A percentile compares a stretch with the other conserved stretches of the same genome.
Evolutionary conservation across 2,888 invertebrate species (phyloP).

Genomic region (Oscheius sp.): DNA sequence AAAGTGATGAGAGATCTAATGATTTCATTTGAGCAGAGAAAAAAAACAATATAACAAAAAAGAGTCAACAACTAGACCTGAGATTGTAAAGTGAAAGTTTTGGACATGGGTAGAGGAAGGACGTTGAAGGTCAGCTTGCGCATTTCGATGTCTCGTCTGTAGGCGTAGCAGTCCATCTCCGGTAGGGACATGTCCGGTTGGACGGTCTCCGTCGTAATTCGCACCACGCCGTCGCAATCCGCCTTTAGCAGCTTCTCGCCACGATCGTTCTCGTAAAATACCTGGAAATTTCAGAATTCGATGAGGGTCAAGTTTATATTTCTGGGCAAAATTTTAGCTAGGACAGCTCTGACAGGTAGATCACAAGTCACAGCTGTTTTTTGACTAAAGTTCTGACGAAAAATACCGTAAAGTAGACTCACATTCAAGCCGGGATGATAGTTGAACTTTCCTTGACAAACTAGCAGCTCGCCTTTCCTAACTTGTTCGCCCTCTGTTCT

Average conservation of each 20-base stretch:
- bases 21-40: neutral
- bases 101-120: conserved; percentile 49
- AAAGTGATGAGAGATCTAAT: neutral
- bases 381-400: neutral
- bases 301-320: too few relatives aligned
- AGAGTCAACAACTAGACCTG: conserved; percentile 40
- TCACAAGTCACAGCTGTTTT: too few relatives aligned
- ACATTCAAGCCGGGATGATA: conserved; percentile 73
- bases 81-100: conserved; percentile 44
- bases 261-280: conserved; percentile 56
- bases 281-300: conserved; percentile 34
- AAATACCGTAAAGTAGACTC: conserved; percentile 40
- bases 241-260: conserved; percentile 64
- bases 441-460: conserved; percentile 69
- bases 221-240: conserved; percentile 70
- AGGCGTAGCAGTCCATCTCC: conserved; percentile 54
- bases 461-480: conserved; percentile 67
- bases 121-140: conserved; percentile 60
- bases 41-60: conserved; percentile 29
- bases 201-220: conserved; percentile 67
- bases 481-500: conserved; percentile 61
- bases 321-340: too few relatives aligned
- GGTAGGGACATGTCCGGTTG: conserved; percentile 52
- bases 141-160: conserved; percentile 47
- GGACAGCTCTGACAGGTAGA: too few relatives aligned